Base-by-base conservation (phyloP, 2,797 vertebrate genomes). In the Lateolabrax maculatus region DNA sequence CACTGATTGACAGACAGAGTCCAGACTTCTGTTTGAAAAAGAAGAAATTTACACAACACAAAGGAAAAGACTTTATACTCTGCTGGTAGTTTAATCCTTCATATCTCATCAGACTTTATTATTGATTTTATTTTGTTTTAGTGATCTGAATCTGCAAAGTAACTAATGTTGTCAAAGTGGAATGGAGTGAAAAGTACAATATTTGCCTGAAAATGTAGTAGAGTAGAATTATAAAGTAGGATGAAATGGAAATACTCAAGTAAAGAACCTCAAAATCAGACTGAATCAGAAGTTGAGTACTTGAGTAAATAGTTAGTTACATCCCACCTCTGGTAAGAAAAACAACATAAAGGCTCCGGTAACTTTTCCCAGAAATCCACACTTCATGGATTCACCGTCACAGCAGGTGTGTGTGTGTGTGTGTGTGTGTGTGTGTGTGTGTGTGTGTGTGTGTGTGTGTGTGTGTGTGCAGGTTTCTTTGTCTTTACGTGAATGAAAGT, bases 1-100 rank as follows among this genome's bases (percentile, higher is more conserved):
- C 71, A 74, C 71, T 80, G 71, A 74, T 80, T 80, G 57, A 80
- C 51, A 7, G 56, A 69, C 37, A 29, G 21, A 36, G 36, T 49
- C 29, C 46, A 29, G 15, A 34, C n/a, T n/a, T n/a, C 23, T 15
- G 62, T 53, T 23, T 63, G 18, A 80, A 69, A 31, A 10, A 53
- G 41, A 56, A 48, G 18, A 15, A 29, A 4, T 27, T 7, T 8
- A 3, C n/a, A n/a, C n/a, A 61, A 16, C 7, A 25, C 3, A 18
- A 21, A 34, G 15, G 15, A 29, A 21, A 56, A 15, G 9, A 37
- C 43, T 19, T 44, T 19, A 18, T 8, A 6, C 9, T 7, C 39
- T 19, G 41, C 41, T 16, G 39, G 39, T 39, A 13, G 39, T 13
- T 39, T 43, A 16, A 43, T 43, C 12, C 12, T 4, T 39, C 12